phyloP scores from a whole-genome alignment of 2,113 vertebrate species.

The Theristicus caerulescens region DNA sequence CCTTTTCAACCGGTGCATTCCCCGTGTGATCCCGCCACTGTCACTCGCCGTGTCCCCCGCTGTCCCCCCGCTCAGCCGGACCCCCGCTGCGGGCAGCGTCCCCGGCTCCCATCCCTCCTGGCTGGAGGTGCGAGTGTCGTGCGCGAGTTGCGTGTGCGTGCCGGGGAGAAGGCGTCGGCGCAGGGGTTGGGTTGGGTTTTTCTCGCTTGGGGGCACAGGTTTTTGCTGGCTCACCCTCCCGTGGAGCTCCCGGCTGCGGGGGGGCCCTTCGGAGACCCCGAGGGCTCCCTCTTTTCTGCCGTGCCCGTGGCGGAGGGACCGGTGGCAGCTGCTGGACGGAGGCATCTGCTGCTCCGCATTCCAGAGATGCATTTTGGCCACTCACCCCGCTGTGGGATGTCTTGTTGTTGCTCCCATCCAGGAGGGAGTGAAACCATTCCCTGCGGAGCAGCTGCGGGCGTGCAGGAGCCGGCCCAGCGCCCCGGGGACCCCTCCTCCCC shows the following conservation, averaged over 20 bases:
- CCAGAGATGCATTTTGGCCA: neutral
- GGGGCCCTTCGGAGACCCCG: neutral
- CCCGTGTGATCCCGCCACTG: neutral
- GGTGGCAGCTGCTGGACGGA: neutral
- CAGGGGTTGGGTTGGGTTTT: neutral
- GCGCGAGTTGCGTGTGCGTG: neutral
- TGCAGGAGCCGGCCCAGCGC: neutral
- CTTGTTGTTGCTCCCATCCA: neutral
- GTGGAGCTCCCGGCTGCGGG: fast-evolving
- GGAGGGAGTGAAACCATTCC: neutral
- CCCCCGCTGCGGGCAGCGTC: neutral
- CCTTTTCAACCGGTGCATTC: neutral
- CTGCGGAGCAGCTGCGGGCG: neutral
- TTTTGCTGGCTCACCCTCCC: neutral
- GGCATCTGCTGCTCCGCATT: constrained; percentile 7
- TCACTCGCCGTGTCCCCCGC: neutral
- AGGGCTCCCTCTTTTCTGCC: neutral
- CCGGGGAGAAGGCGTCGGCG: no score
- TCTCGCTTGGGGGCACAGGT: neutral
- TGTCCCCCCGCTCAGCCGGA: neutral
- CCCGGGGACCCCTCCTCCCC: neutral
- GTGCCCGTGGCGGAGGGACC: neutral
- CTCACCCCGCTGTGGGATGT: neutral
- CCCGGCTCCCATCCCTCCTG: neutral
- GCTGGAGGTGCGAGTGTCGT: no score